Percentiles rank a stretch among this genome's conserved stretches.
Evolutionary conservation across 2,888 invertebrate species (phyloP).

Genomic region (Neoascia interrupta): DNA sequence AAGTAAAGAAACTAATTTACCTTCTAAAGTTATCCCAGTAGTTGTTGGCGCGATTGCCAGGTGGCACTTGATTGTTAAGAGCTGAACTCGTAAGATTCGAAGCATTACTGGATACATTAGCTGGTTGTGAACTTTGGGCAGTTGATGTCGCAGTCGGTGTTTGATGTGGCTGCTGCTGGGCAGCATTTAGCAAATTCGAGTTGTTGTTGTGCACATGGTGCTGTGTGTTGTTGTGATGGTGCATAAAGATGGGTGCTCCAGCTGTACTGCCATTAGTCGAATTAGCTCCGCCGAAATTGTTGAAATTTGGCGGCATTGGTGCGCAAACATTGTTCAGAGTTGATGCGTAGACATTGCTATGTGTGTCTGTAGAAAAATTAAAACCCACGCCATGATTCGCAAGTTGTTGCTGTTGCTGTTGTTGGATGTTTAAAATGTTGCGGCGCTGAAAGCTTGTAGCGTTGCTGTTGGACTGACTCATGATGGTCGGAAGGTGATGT

Average conservation of each 20-base stretch:
- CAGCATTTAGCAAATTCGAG: slow-evolving; percentile 76
- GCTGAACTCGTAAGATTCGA: slow-evolving; percentile 75
- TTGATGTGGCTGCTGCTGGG: slow-evolving; percentile 73
- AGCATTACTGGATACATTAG: slow-evolving; percentile 72
- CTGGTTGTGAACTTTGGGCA: slow-evolving; percentile 60
- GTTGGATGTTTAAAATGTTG: slow-evolving; percentile 68
- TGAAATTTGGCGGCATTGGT: slow-evolving; percentile 62
- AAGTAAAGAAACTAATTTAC: slow-evolving; percentile 80
- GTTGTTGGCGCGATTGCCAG: slow-evolving; percentile 94
- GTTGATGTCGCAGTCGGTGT: slow-evolving; percentile 30
- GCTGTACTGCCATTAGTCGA: slow-evolving; percentile 72
- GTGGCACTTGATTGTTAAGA: slow-evolving; percentile 93
- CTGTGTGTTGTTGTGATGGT: slow-evolving; percentile 79
- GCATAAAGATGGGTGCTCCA: slow-evolving; percentile 78
- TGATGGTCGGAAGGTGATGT: slow-evolving; percentile 73
- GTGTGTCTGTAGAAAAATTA: slow-evolving; percentile 42
- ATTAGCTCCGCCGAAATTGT: slow-evolving; percentile 50
- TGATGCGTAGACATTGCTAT: slow-evolving; percentile 35
- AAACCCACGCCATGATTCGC: slow-evolving; percentile 15
- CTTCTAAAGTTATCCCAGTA: slow-evolving; percentile 97
- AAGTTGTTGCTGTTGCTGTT: slow-evolving; percentile 70
- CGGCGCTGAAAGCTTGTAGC: slow-evolving; percentile 69
- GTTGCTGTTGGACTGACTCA: slow-evolving; percentile 69
- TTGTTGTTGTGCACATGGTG: slow-evolving; percentile 76
- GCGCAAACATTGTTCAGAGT: slow-evolving; percentile 48